phyloP scores from a whole-genome alignment of 64 coral and sea anemone species.

The Montipora efflorescens region DNA sequence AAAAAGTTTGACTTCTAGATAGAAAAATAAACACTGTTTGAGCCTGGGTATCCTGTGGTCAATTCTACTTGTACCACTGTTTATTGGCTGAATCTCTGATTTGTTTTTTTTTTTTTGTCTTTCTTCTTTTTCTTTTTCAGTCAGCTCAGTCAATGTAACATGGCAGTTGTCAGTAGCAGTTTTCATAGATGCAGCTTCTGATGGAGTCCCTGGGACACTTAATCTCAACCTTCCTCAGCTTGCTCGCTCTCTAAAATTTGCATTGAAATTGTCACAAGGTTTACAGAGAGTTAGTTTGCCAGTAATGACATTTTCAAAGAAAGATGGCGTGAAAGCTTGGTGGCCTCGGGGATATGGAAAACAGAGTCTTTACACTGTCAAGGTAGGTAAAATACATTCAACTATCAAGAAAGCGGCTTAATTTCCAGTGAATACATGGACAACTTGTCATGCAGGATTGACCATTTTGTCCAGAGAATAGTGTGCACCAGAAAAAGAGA shows the following conservation, averaged over 20 bases:
- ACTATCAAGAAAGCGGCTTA: neutral
- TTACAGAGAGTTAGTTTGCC: slow-evolving; percentile 63
- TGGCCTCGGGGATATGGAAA: slow-evolving; percentile 91
- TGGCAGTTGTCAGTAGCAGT: slow-evolving; percentile 71
- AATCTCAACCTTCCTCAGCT: slow-evolving; percentile 68
- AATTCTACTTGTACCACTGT: neutral
- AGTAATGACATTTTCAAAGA: slow-evolving; percentile 46
- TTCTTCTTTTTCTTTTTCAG: neutral
- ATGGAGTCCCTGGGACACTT: slow-evolving; percentile 47
- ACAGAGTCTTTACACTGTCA: slow-evolving; percentile 68
- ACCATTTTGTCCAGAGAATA: too few species aligned
- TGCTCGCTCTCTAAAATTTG: slow-evolving; percentile 18
- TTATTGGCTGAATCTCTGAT: neutral
- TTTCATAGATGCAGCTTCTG: slow-evolving; percentile 58
- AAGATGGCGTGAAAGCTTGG: slow-evolving; percentile 70
- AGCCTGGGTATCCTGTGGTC: neutral
- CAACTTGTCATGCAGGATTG: too few species aligned
- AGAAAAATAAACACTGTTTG: neutral
- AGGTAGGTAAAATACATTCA: slow-evolving; percentile 39
- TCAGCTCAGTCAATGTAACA: neutral
- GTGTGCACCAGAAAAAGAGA: too few species aligned
- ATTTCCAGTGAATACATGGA: neutral
- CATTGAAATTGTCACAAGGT: slow-evolving; percentile 47
- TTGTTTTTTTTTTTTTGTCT: neutral
- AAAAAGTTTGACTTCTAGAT: too few species aligned